Evolutionary conservation across 2,888 invertebrate species (phyloP).

Genomic region (Limnephilus rhombicus): DNA sequence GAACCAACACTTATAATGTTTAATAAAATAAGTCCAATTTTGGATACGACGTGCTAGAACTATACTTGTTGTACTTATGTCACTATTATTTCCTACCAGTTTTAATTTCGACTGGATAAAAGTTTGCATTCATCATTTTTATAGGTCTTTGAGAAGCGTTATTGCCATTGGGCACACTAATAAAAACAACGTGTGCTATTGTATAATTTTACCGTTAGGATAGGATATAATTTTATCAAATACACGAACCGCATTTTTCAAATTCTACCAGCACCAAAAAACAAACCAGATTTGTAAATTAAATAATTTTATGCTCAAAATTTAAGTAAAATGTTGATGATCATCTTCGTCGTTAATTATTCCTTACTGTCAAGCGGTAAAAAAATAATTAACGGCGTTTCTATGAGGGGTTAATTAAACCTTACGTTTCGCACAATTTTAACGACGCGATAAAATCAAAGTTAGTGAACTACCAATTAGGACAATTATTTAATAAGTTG

Average conservation of each 20-base stretch:
- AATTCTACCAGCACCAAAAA: background rate
- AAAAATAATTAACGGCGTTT: background rate
- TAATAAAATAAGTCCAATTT: too few species aligned
- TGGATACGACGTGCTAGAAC: background rate
- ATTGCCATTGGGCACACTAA: background rate
- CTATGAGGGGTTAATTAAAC: background rate
- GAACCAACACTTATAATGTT: too few species aligned
- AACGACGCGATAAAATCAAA: background rate
- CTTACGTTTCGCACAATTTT: background rate
- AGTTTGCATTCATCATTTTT: background rate
- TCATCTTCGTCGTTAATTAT: too few species aligned
- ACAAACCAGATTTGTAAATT: background rate
- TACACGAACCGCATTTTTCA: background rate
- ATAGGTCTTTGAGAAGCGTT: background rate
- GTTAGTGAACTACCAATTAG: background rate
- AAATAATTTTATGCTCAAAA: too few species aligned
- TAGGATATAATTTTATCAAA: background rate
- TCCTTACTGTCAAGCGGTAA: background rate
- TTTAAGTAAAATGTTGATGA: too few species aligned
- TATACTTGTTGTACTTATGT: background rate
- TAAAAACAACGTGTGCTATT: background rate
- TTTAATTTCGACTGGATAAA: background rate
- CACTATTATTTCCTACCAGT: background rate
- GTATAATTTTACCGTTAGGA: background rate
- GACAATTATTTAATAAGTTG: conserved; percentile 4